Evolutionary conservation across 2,797 vertebrate genomes (phyloP), one percentile per base, ranked within the genome.

Genomic region (Pangasius mekongensis): DNA sequence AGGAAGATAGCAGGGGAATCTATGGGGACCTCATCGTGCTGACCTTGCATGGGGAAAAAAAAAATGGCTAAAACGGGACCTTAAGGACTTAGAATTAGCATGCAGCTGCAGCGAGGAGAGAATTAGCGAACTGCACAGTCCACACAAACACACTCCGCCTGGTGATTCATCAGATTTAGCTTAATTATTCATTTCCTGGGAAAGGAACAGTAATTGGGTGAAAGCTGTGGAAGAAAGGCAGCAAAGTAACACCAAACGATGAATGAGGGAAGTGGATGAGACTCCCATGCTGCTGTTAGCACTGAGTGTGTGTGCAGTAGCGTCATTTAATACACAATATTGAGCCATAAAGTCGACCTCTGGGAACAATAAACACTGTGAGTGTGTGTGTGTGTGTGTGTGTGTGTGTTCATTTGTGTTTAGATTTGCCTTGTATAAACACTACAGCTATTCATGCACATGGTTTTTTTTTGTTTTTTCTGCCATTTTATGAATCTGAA

Each of bases 71-170:
- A 87, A 86, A 62, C 47, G 76, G 54, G 87, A 89, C 36, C 66
- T 89, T 88, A 88, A 91, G 54, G 5, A 27, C 60, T 43, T 39
- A 58, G 88, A 85, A 90, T 91, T 90, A 89, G 77, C 83, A 58
- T 47, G 77, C 74, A 74, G 87, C 77, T 13, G n/a, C 39, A 47
- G 16, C 67, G 43, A 85, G 74, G 77, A 76, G 82, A 69, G n/a
- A 83, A 81, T 85, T 62, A 84, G 66, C 47, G 82, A 89, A 90
- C 30, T 91, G 87, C 90, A 84, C n/a, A 39, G 64, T 89, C 81
- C 88, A 87, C 89, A 89, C 85, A 88, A 90, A 89, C 80, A 69
- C 73, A 69, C 56, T 43, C 10, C 54, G 20, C 30, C 30, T 30
- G 76, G 89, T 78, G 66, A 90, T 91, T 89, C 89, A 90, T 90